Base-by-base conservation (phyloP, 2,888 invertebrate species). In the Drosophila neotestacea region DNA sequence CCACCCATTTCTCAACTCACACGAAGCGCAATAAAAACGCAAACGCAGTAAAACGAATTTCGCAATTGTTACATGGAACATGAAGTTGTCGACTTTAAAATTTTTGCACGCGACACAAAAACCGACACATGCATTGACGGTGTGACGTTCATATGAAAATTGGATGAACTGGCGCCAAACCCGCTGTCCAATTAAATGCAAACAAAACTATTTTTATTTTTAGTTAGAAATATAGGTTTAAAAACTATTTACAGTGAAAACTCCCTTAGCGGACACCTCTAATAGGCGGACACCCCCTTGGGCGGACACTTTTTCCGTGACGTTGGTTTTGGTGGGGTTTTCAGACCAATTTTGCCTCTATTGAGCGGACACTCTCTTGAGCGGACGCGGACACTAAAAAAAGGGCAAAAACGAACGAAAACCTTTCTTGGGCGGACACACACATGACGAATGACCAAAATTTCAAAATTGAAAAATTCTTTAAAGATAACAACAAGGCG, bases 111-210 rank as follows among this genome's bases (percentile, higher is more conserved):
- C 77, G 77, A 77, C 55, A 62, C 55, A 62, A 42, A 67, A 42
- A 28, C 10, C 38, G 39, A 39, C 38, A 39, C 47, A 58, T 36
- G 34, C 48, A 41, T 30, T 56, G 51, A 55, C 46, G 32, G 59
- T 55, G 27, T 68, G 74, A 59, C 68, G 76, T 75, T 75, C 63
- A 51, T 62, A 38, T 32, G 34, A 32, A 51, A 52, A 63, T 61
- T 64, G 51, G 34, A 42, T 44, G 28, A 55, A 41, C 46, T 52
- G 55, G 73, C 56, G 69, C 46, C 30, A 6, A 27, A 10, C 22
- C 87, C 81, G 71, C 69, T 81, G 85, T 68, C 68, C 62, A 81
- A 73, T 81, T 81, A 47, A 30, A 34, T 22, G 65, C 71, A 69
- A 65, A 52, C 50, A 36, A 59, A 63, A 38, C 34, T 80, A 69